Evolutionary conservation across 2,113 vertebrate genomes (phyloP).

Genomic region (Thermophis baileyi): DNA sequence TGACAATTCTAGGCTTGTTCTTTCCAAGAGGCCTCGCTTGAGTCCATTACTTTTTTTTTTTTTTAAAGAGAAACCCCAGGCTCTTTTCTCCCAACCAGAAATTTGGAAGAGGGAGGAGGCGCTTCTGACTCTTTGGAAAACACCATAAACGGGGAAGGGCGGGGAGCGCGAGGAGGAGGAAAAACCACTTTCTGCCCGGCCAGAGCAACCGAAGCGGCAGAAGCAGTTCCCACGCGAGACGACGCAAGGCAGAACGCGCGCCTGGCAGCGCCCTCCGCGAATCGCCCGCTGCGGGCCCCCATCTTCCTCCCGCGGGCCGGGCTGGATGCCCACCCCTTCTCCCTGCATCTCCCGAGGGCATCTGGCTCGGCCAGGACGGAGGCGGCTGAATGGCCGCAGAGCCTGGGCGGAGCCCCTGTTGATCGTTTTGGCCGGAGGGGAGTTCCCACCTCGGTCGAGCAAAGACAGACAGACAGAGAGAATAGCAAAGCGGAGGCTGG

Average conservation of each 20-base stretch:
- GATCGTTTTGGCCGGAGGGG: background rate
- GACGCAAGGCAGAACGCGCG: no score
- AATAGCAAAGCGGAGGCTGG: background rate
- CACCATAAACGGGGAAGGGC: background rate
- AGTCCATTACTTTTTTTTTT: background rate
- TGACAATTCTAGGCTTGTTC: background rate
- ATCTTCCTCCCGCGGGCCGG: background rate
- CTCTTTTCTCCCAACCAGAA: background rate
- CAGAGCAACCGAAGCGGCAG: background rate
- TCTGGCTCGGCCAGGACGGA: background rate
- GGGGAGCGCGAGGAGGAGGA: background rate
- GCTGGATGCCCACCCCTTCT: background rate
- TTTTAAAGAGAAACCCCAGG: background rate
- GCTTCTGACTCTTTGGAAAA: background rate
- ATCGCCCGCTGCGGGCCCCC: background rate
- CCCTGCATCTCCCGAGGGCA: background rate
- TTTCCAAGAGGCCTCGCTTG: background rate
- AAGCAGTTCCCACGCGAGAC: background rate
- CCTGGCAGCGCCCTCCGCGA: background rate
- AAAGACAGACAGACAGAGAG: background rate
- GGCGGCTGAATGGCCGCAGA: background rate
- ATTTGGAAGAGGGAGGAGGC: background rate
- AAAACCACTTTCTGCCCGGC: background rate
- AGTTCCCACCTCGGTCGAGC: conserved; percentile 1
- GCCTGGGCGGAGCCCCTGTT: background rate